Evolutionary conservation across 2,797 vertebrate species (phyloP).

Genomic region (Malacoraja senta): DNA sequence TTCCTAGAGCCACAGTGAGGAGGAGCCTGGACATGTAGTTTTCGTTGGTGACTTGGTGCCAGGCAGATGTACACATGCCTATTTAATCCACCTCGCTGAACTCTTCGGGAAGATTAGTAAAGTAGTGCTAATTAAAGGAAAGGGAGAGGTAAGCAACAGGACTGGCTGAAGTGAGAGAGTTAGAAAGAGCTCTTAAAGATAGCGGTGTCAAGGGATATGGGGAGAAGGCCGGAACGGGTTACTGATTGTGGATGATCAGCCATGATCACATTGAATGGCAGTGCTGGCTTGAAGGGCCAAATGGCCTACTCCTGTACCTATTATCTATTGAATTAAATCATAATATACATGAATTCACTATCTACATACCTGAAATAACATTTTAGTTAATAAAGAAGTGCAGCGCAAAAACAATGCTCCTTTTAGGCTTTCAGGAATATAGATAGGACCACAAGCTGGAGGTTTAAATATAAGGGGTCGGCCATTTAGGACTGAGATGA

Average conservation of each 20-base stretch:
- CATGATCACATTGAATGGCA: no score
- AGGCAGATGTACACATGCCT: neutral
- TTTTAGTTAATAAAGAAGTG: neutral
- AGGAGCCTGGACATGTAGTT: conserved; percentile 17
- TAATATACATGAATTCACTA: neutral
- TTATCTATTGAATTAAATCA: no score
- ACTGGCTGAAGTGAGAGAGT: neutral
- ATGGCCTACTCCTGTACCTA: no score
- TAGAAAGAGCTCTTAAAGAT: no score
- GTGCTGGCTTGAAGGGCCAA: no score
- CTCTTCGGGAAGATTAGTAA: conserved; percentile 30
- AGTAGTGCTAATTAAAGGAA: neutral
- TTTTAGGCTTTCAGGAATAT: neutral
- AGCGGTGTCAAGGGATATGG: no score
- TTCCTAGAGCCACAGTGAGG: neutral
- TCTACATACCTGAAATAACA: neutral
- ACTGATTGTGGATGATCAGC: no score
- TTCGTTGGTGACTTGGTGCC: neutral
- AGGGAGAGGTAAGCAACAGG: conserved; percentile 20
- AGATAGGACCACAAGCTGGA: neutral
- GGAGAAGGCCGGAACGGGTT: no score
- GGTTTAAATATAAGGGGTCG: no score
- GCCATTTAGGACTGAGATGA: no score
- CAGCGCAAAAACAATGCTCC: neutral
- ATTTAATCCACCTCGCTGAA: conserved; percentile 22